phyloP scores from a whole-genome alignment of 2,797 vertebrate genomes.

The Melanotaenia trifasciata region DNA sequence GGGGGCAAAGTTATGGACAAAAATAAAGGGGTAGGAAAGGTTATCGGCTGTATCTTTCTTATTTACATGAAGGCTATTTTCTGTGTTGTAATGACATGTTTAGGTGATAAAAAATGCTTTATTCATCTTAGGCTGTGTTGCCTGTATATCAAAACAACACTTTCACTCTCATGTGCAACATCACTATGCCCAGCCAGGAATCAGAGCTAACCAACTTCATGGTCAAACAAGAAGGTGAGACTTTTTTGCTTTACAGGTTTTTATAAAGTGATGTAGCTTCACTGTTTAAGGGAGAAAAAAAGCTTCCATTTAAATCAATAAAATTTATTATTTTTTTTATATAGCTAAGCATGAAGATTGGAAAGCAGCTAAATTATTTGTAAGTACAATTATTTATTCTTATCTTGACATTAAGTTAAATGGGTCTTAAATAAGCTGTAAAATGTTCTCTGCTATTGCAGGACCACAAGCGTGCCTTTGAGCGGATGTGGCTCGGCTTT shows the following conservation, averaged over 20 bases:
- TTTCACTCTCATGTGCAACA: conserved; percentile 87
- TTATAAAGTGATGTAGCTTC: not conserved
- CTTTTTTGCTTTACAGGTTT: not conserved
- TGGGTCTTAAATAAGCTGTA: not conserved
- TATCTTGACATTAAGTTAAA: not conserved
- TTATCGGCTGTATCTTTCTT: not conserved
- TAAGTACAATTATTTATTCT: conserved; percentile 62
- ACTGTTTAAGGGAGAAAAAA: not conserved
- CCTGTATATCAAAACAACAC: conserved; percentile 89
- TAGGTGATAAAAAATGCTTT: conserved; percentile 2
- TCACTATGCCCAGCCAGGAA: conserved; percentile 87
- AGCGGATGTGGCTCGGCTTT: conserved; percentile 93
- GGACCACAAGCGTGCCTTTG: conserved; percentile 91
- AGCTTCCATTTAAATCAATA: not conserved
- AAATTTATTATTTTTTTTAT: not conserved
- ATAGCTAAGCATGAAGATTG: conserved; percentile 86
- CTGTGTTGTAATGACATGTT: not conserved
- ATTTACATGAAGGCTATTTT: not conserved
- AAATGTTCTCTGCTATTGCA: conserved; percentile 60
- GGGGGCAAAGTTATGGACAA: conserved; percentile 80
- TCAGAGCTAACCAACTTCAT: conserved; percentile 83
- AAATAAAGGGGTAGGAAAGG: conserved; percentile 83
- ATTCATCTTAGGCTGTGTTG: conserved; percentile 68
- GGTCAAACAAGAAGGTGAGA: conserved; percentile 86
- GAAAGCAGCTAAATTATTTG: conserved; percentile 90